These are phyloP conservation scores for Caenorhabditis auriculariae DNA, from an alignment of 2,888 invertebrate species.

Conservation along the genomic window DNA sequence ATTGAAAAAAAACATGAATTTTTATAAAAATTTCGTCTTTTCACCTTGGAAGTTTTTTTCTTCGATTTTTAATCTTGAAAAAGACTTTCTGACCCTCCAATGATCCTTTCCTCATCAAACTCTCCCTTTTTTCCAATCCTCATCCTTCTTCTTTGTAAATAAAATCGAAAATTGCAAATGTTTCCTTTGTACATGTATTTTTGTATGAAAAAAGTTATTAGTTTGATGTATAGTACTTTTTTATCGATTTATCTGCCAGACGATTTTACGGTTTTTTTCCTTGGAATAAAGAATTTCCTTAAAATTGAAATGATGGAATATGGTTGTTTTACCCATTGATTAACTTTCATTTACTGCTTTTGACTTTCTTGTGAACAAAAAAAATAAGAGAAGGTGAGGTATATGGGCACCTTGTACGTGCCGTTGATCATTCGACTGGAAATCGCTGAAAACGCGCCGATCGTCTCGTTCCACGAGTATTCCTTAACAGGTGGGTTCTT, in stretches of 20 bases:
- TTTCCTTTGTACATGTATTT: neutral
- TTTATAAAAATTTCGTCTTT: too few species aligned
- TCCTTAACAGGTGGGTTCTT: constrained; percentile 10
- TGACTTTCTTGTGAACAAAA: neutral
- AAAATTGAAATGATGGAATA: neutral
- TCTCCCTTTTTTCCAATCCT: constrained; percentile 6
- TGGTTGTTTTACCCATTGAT: neutral
- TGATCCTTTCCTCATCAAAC: too few species aligned
- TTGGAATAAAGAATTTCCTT: neutral
- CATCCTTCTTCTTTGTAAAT: neutral
- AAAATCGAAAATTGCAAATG: neutral
- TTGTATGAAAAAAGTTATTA: neutral
- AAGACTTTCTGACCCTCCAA: neutral
- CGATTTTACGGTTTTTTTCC: neutral
- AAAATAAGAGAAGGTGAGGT: neutral
- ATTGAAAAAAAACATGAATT: too few species aligned
- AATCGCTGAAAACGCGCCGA: constrained; percentile 10
- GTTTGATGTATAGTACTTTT: neutral
- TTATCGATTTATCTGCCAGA: neutral
- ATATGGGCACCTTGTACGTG: constrained; percentile 33
- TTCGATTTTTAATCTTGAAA: neutral
- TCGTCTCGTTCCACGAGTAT: constrained; percentile 22
- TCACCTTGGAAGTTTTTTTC: too few species aligned
- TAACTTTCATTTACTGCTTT: too few species aligned
- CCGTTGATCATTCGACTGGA: constrained; percentile 37